Conservation (phyloP, 2,797 vertebrate genomes). For the Amblyraja radiata region DNA sequence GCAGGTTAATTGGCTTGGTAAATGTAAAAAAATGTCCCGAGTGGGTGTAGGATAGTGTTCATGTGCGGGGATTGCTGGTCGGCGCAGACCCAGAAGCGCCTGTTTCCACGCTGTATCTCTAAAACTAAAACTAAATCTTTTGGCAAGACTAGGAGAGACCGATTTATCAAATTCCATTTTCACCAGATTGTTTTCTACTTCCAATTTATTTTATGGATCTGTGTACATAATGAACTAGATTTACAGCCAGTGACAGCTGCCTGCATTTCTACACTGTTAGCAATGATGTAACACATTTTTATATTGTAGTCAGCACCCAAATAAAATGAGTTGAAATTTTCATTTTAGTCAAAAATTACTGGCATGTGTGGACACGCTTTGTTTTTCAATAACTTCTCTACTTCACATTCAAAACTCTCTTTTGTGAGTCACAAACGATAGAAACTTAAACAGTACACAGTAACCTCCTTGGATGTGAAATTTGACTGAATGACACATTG, state of each 20-base stretch:
- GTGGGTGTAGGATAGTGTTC: no score
- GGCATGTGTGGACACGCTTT: not conserved
- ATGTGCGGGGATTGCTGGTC: no score
- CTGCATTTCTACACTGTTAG: not conserved
- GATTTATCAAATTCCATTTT: not conserved
- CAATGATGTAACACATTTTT: no score
- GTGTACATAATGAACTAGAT: no score
- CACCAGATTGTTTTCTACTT: not conserved
- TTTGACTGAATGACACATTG: not conserved
- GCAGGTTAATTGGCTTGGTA: no score
- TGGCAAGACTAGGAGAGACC: not conserved
- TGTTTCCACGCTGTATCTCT: no score
- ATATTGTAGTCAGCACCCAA: not conserved
- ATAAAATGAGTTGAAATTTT: not conserved
- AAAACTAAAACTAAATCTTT: no score
- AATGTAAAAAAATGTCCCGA: no score
- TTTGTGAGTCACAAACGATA: not conserved
- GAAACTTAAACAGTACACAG: not conserved
- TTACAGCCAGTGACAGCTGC: not conserved
- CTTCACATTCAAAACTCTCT: constrained; percentile 4
- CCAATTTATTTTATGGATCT: not conserved
- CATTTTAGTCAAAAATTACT: not conserved
- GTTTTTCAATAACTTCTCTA: not conserved
- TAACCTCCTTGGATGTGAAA: not conserved
- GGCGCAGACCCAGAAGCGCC: no score